These are phyloP conservation scores for Drosophila busckii DNA, from an alignment of 1,140 invertebrate species.

Conservation along the genomic window DNA sequence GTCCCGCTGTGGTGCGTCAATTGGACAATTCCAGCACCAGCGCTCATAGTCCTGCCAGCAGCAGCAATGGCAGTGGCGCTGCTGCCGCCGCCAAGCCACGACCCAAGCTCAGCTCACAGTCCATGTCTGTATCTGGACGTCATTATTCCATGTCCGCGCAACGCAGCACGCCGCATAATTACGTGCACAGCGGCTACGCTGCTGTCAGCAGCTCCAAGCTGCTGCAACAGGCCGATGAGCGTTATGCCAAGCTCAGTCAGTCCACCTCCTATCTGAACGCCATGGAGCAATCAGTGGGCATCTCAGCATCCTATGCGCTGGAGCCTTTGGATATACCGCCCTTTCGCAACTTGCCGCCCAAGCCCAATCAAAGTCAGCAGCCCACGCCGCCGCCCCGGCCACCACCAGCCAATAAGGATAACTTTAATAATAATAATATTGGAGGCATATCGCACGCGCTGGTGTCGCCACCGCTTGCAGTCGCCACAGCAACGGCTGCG, in stretches of 20 bases:
- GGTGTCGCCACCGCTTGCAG: slow-evolving; percentile 52
- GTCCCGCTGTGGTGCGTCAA: slow-evolving; percentile 73
- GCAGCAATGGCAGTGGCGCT: slow-evolving; percentile 26
- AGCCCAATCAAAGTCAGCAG: slow-evolving; percentile 59
- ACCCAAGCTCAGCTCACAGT: slow-evolving; percentile 71
- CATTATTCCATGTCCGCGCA: slow-evolving; percentile 74
- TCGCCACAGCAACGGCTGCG: slow-evolving; percentile 68
- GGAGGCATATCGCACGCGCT: slow-evolving; percentile 37
- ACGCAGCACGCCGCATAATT: slow-evolving; percentile 32
- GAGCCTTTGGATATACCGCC: slow-evolving; percentile 65
- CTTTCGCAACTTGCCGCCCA: slow-evolving; percentile 58
- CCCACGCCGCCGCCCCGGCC: slow-evolving; percentile 77
- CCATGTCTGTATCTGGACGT: slow-evolving; percentile 66
- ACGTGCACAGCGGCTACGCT: slow-evolving; percentile 42
- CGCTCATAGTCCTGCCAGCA: slow-evolving; percentile 50
- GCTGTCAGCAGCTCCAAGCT: slow-evolving; percentile 45
- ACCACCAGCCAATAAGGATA: slow-evolving; percentile 45
- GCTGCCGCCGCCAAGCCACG: slow-evolving; percentile 30
- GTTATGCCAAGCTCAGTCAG: slow-evolving; percentile 59
- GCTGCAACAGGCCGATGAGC: slow-evolving; percentile 35
- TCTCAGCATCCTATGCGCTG: slow-evolving; percentile 63
- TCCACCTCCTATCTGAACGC: slow-evolving; percentile 74
- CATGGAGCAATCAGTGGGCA: slow-evolving; percentile 63
- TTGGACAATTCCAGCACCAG: slow-evolving; percentile 45
- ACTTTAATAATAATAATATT: slow-evolving; percentile 31